Evolutionary conservation across 2,888 invertebrate species (phyloP), one percentile per base, ranked within the genome.

Genomic region (Drosophila koepferae): DNA sequence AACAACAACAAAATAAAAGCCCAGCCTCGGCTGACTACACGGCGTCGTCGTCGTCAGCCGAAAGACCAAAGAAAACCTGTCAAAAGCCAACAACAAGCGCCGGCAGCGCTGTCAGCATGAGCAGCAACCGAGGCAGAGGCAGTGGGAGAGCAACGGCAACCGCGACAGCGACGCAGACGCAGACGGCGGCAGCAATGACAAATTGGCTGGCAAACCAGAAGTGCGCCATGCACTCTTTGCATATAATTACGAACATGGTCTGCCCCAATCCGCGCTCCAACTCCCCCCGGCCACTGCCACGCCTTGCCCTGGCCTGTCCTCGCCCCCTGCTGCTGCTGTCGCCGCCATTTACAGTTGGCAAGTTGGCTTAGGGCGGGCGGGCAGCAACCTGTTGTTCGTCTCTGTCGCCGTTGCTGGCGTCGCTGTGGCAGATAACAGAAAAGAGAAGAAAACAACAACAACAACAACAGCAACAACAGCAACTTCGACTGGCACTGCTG

Each of bases 141-240:
- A 18, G 54, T 14, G 38, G 16, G 14, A 5, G 16, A 40, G 38
- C 38, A 14, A 38, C 38, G 14, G 38, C 36, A 12, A 14, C 38
- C 4, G 38, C 65, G 31, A 34, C 67, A 67, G 66, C 69, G 34
- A 4, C 53, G 53, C 74, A n/a, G 48, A 48, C 28, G 48, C 28
- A 48, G 18, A 36, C 68, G 20, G 49, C 75, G 40, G 41, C 67
- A 76, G 69, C 74, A 70, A 68, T 85, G 85, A 85, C 85, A 87
- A 85, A 85, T 87, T 85, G 85, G 70, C 69, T 79, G 77, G 54
- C 54, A 84, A 85, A 86, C 85, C 85, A 85, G 85, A 87, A 85
- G 85, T 87, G 77, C 85, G 82, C 83, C 86, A 34, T 86, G 83
- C 82, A 73, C 84, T 80, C 82, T 84, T 80, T 74, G 82, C 83